phyloP scores from a whole-genome alignment of 64 coral and sea anemone species.

The Pocillopora verrucosa region DNA sequence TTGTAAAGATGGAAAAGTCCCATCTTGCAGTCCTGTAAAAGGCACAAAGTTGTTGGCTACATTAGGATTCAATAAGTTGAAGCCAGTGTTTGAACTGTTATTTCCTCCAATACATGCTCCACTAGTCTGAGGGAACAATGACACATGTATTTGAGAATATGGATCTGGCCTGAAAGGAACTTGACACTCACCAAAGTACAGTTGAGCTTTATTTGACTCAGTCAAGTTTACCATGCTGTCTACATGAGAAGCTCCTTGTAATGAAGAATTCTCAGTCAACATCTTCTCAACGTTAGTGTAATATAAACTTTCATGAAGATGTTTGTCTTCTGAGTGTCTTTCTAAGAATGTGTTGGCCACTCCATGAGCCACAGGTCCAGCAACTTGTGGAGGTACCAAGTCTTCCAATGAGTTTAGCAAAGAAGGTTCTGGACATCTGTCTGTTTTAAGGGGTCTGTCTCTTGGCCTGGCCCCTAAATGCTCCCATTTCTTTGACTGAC shows the following conservation, averaged over 20 bases:
- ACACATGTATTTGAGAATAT: background rate
- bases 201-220: background rate
- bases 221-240: background rate
- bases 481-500: background rate
- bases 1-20: no score
- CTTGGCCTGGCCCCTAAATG: conserved; percentile 22
- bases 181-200: background rate
- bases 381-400: background rate
- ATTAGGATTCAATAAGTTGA: background rate
- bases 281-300: background rate
- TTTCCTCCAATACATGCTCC: no score
- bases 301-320: background rate
- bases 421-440: no score
- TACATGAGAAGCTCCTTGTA: background rate
- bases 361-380: background rate
- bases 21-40: no score
- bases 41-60: background rate
- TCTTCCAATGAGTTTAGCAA: background rate
- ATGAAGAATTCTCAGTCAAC: background rate
- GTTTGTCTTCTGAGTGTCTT: background rate
- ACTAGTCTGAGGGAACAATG: no score
- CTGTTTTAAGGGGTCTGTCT: background rate
- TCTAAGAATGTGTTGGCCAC: background rate
- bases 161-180: no score
- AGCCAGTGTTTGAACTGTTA: background rate